phyloP scores from a whole-genome alignment of 2,888 invertebrate species.

The Trichopoda pennipes region DNA sequence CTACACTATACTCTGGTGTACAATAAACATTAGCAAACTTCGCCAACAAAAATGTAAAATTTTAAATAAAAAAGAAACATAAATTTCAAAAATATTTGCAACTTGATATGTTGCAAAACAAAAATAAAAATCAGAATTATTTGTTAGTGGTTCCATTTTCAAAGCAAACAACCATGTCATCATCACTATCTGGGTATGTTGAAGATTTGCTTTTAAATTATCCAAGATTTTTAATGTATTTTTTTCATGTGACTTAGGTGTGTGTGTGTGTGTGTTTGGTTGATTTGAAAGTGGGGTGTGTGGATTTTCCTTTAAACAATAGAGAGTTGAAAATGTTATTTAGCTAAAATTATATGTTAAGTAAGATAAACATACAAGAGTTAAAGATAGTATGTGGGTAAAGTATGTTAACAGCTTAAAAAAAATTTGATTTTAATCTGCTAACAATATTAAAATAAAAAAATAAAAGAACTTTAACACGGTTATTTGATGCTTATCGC shows the following conservation, averaged over 20 bases:
- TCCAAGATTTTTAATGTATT: slow-evolving; percentile 1
- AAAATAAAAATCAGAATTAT: slow-evolving; percentile 11
- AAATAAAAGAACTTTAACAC: too few relatives aligned
- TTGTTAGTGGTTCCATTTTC: slow-evolving; percentile 16
- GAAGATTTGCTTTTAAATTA: slow-evolving; percentile 11
- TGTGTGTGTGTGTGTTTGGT: background rate
- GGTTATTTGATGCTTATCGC: too few relatives aligned
- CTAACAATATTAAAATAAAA: too few relatives aligned
- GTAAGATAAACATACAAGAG: background rate
- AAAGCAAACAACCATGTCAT: slow-evolving; percentile 31
- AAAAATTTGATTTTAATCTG: background rate
- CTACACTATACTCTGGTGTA: background rate
- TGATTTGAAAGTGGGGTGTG: background rate
- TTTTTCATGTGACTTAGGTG: background rate
- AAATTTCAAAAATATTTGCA: slow-evolving; percentile 22
- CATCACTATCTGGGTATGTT: background rate
- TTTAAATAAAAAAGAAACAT: slow-evolving; percentile 12
- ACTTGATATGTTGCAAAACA: slow-evolving; percentile 19
- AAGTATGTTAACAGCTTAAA: background rate
- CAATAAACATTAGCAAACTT: background rate
- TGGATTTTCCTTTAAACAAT: slow-evolving; percentile 4
- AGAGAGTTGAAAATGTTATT: slow-evolving; percentile 5
- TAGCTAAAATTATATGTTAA: slow-evolving; percentile 7
- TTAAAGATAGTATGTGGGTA: background rate
- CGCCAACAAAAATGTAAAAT: background rate